Conservation (phyloP, 2,888 invertebrate species). For the Flexamia atlantica region DNA sequence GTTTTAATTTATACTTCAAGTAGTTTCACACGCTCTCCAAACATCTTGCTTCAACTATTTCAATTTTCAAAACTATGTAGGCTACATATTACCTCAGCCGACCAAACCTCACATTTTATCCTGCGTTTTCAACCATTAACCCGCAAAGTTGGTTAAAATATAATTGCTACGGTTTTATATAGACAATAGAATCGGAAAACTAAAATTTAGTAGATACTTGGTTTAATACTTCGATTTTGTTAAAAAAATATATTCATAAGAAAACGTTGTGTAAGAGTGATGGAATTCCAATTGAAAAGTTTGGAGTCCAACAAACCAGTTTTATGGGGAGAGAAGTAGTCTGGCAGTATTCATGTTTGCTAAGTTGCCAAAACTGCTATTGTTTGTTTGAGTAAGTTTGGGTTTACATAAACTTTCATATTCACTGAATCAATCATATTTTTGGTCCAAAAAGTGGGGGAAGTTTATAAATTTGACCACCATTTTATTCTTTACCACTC, state of each 20-base stretch:
- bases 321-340: background rate
- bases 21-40: background rate
- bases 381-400: constrained; percentile 3
- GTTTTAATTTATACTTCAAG: background rate
- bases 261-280: background rate
- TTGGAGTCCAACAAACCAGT: background rate
- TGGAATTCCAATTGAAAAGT: background rate
- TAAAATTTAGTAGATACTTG: too few species aligned
- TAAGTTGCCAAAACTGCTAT: background rate
- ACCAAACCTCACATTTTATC: too few species aligned
- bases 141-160: too few species aligned
- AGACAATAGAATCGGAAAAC: too few species aligned
- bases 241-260: too few species aligned
- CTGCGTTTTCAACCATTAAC: too few species aligned
- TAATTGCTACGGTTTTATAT: too few species aligned
- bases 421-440: background rate
- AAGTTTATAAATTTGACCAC: too few species aligned
- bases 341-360: background rate
- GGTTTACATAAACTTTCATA: background rate
- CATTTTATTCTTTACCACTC: too few species aligned
- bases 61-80: constrained; percentile 21
- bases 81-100: background rate
- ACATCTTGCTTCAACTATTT: background rate
- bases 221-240: too few species aligned
- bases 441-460: too few species aligned